Evolutionary conservation across 2,797 vertebrate species (phyloP).

Genomic region (Phaenicophaeus curvirostris): DNA sequence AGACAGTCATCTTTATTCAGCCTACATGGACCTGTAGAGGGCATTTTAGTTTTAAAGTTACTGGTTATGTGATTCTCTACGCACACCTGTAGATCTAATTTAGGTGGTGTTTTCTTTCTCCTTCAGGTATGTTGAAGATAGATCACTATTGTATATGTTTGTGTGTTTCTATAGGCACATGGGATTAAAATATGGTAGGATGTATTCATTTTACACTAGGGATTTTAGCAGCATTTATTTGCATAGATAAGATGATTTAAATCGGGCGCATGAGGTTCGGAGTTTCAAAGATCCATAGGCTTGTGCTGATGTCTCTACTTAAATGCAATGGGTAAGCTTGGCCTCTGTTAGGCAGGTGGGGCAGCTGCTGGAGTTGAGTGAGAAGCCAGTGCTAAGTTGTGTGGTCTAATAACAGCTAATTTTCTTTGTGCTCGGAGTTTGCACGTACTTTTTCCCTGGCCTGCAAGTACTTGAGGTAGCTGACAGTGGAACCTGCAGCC

Average conservation of each 20-base stretch:
- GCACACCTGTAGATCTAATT: background rate
- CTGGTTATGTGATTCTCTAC: background rate
- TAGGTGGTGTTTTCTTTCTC: background rate
- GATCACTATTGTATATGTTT: background rate
- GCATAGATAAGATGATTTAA: background rate
- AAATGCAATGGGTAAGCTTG: background rate
- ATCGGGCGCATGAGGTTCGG: background rate
- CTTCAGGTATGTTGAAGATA: background rate
- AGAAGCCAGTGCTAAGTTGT: background rate
- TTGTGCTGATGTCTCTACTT: background rate
- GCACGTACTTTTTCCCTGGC: accelerated
- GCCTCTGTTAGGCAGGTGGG: background rate
- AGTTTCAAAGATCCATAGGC: background rate
- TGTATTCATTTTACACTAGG: background rate
- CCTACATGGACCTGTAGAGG: background rate
- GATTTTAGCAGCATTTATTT: background rate
- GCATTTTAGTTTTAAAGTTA: background rate
- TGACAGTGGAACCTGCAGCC: background rate
- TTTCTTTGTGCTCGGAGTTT: background rate
- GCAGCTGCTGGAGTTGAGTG: background rate
- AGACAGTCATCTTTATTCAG: background rate
- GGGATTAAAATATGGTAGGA: background rate
- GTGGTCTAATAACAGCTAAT: background rate
- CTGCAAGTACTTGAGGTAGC: background rate
- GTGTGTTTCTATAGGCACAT: background rate